Evolutionary conservation across 2,888 invertebrate genomes (phyloP).

Genomic region (Quadroppia sp.): DNA sequence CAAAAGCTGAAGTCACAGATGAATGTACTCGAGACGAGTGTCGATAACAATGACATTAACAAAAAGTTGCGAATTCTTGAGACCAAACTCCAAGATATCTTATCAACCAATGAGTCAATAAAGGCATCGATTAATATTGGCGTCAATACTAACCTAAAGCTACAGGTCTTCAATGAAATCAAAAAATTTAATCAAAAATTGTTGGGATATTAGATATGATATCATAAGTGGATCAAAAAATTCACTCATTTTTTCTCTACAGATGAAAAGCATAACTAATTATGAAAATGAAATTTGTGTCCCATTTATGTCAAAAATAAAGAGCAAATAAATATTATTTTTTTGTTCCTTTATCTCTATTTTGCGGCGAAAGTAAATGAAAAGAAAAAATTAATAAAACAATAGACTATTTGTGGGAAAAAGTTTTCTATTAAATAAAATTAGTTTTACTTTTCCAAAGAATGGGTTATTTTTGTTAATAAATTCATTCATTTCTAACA

Average conservation of each 20-base stretch:
- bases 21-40: neutral
- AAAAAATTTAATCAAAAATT: slow-evolving; percentile 44
- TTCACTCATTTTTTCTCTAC: no score
- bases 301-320: neutral
- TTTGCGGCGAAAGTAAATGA: no score
- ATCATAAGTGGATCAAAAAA: no score
- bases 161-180: slow-evolving; percentile 39
- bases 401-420: neutral
- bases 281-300: neutral
- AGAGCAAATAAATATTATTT: neutral
- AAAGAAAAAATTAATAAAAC: slow-evolving; percentile 1
- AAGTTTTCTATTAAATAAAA: neutral
- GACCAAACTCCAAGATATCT: slow-evolving; percentile 34
- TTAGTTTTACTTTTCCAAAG: neutral
- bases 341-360: neutral
- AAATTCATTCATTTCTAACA: neutral
- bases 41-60: slow-evolving; percentile 40
- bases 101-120: slow-evolving; percentile 35
- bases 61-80: slow-evolving; percentile 33
- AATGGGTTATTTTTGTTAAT: neutral
- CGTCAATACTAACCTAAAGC: slow-evolving; percentile 38
- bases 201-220: slow-evolving; percentile 39
- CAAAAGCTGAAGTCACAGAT: slow-evolving; percentile 10
- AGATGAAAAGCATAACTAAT: neutral
- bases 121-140: slow-evolving; percentile 28